Base-by-base conservation (phyloP, 1,140 invertebrate species). In the Ericerus pela region DNA sequence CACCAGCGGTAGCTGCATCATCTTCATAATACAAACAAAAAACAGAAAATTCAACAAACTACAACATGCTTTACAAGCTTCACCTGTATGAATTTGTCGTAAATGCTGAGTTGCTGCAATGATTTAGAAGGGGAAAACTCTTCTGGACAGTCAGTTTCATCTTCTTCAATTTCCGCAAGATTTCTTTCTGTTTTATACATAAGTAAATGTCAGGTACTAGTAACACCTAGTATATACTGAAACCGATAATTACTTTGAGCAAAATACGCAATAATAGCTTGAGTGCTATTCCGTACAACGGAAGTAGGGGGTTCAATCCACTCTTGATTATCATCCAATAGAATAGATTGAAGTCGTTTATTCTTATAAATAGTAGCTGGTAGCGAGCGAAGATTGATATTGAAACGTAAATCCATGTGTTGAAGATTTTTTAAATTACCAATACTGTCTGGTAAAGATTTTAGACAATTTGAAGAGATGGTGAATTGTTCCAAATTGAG, bases 381-480 rank as follows among this genome's bases (percentile, higher is more conserved):
- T 61, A 96, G 71, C 60, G 76, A 74, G 56, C 77, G 74, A 51
- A 96, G 65, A 64, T 84, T 78, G 72, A n/a, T 8, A 31, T 96
- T 96, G 66, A 90, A 84, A 72, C 94, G 90, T 59, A 84, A 76
- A 67, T 90, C 88, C 1, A 96, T 73, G 62, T 84, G 89, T 60
- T 86, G 79, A 24, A 96, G 68, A 68, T 88, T 89, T 38, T 86
- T 73, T 51, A 95, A 71, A 47, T 91, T 75, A 22, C 92, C 91
- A 65, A 96, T 82, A 10, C 84, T 84, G 47, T 78, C 74, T 22
- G 92, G 91, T 33, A 96, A 69, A 63, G 78, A 78, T 59, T 81
- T 78, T 51, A 96, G 72, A 62, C 84, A 81, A 70, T 96, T 96
- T 63, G 84, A 81, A 67, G 85, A 87, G 1, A 93, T 71, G 71